Evolutionary conservation across 1,140 invertebrate species (phyloP).

Genomic region (Drosophila sp.): DNA sequence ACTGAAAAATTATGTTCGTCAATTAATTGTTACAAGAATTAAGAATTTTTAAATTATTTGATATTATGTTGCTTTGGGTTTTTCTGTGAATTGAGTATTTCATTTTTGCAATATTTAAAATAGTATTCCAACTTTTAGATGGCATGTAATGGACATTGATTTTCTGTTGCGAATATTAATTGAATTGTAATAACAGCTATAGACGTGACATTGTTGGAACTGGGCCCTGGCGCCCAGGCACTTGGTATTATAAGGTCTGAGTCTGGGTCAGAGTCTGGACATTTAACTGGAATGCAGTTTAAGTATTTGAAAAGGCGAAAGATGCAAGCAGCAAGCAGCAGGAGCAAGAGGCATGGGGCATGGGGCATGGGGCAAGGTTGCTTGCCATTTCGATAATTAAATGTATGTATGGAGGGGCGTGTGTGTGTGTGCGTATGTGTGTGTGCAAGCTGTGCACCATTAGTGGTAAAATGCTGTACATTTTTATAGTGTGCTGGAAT

Average conservation of each 20-base stretch:
- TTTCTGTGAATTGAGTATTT: too few relatives aligned
- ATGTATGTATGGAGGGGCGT: constrained; percentile 56
- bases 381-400: constrained; percentile 80
- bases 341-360: background rate
- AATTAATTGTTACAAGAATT: too few relatives aligned
- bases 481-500: constrained; percentile 82
- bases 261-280: constrained; percentile 48
- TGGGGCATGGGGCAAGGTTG: constrained; percentile 8
- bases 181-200: background rate
- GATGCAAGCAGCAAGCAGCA: background rate
- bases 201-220: background rate
- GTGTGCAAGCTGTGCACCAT: constrained; percentile 50
- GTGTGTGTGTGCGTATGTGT: constrained; percentile 29
- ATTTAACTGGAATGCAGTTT: constrained; percentile 69
- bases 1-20: too few relatives aligned
- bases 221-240: constrained; percentile 27
- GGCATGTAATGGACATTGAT: background rate
- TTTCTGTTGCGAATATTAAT: background rate
- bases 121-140: too few relatives aligned
- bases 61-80: too few relatives aligned
- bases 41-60: too few relatives aligned
- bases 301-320: constrained; percentile 41
- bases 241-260: constrained; percentile 54
- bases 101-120: too few relatives aligned
- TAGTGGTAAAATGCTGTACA: constrained; percentile 82